Evolutionary conservation across 1,140 invertebrate genomes (phyloP), one percentile per base, ranked within the genome.

Genomic region (Holcopasites calliopsidis): DNA sequence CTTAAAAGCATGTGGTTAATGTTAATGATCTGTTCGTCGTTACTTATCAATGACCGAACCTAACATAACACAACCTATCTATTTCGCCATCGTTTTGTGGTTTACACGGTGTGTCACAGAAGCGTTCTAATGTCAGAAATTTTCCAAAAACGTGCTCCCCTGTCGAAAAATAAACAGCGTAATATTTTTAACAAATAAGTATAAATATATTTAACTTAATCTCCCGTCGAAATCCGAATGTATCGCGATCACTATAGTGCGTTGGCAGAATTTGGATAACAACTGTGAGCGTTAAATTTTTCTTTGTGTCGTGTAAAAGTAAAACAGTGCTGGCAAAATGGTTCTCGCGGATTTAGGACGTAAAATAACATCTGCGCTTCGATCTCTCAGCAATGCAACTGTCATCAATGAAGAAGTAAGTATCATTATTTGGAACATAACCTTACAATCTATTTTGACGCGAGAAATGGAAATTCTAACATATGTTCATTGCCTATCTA

Each of bases 321-420:
- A 49, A 54, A 44, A 40, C 44, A 80, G 28, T 26, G n/a, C 44
- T 40, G 28, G 65, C 68, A 97, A 93, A 89, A 99, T 99, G 99
- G 99, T 99, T 91, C 97, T 99, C 94, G 99, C 99, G 86, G 99
- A 99, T 94, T 95, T 99, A 91, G 99, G 99, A 88, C 95, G 99
- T 90, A 99, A 99, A 94, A 99, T 99, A 91, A 99, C 99, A 83
- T 97, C 97, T 88, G 99, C 99, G 57, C 92, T 99, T 88, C 96
- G 98, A 86, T 99, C 98, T 40, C 93, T 99, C 70, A 99, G 98
- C 92, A 99, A 99, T 94, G 98, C 98, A 55, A 99, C 98, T 38
- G 96, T 99, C 75, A 99, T 99, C 83, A 99, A 99, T 94, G 98
- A 99, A 94, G 98, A 99, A 93, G 97, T 97, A 93, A 92, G 77